phyloP scores from a whole-genome alignment of 2,797 vertebrate genomes.

The Sternarchorhynchus goeldii region DNA sequence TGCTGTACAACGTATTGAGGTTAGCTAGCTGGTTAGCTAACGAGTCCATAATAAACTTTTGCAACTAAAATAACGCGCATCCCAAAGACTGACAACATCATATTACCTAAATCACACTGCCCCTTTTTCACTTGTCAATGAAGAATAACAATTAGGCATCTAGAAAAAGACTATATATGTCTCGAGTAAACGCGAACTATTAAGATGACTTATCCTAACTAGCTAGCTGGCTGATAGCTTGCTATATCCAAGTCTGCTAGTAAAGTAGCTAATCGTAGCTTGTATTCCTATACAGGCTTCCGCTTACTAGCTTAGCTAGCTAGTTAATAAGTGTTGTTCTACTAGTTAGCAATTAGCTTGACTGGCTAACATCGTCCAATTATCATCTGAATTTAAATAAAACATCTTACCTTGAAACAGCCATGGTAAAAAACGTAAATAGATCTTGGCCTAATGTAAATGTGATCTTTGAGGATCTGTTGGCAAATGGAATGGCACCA shows the following conservation, averaged over 20 bases:
- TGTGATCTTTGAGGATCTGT: slow-evolving; percentile 52
- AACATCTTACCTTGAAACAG: slow-evolving; percentile 76
- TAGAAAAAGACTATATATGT: not conserved
- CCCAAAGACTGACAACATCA: not conserved
- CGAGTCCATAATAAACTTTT: slow-evolving; percentile 31
- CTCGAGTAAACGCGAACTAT: not conserved
- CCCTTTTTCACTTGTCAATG: not conserved
- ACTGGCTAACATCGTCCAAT: not conserved
- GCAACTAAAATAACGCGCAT: slow-evolving; percentile 4
- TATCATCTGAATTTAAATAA: too few species aligned
- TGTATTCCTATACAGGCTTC: too few species aligned
- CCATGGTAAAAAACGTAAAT: slow-evolving; percentile 66
- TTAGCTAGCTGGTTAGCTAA: not conserved
- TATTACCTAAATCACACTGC: not conserved
- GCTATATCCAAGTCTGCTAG: not conserved
- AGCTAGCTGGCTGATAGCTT: too few species aligned
- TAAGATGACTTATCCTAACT: not conserved
- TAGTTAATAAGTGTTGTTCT: not conserved
- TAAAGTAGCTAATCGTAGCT: not conserved
- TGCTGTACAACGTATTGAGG: not conserved
- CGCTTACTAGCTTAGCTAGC: not conserved
- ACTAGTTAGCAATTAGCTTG: slow-evolving; percentile 9
- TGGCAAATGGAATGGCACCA: slow-evolving; percentile 55
- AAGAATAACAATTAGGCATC: too few species aligned
- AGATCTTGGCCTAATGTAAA: not conserved